A percentile compares a stretch with the other conserved stretches of the same genome.
Conservation (phyloP, 2,888 invertebrate species). For the Hymenopus coronatus region DNA sequence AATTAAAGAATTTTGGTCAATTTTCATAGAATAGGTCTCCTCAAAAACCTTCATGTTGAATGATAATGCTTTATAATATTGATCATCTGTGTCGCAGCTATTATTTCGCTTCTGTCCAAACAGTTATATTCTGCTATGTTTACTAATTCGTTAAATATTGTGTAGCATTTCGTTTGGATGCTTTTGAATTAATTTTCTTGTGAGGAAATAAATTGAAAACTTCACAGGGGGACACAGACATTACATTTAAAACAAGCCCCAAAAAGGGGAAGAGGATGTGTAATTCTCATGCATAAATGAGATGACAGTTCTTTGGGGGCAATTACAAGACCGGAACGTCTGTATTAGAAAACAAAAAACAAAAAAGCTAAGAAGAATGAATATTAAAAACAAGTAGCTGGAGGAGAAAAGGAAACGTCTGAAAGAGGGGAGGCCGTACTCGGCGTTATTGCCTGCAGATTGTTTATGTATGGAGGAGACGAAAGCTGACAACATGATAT, state of each 20-base stretch:
- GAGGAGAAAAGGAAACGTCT: background rate
- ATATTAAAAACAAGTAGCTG: background rate
- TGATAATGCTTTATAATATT: too few relatives aligned
- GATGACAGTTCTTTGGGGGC: background rate
- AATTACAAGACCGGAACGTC: background rate
- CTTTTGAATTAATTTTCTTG: background rate
- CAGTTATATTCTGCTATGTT: background rate
- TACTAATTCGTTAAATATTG: background rate
- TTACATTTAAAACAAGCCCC: background rate
- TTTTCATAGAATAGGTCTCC: too few relatives aligned
- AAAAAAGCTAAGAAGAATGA: background rate
- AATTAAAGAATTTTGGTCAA: too few relatives aligned
- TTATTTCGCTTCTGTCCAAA: too few relatives aligned
- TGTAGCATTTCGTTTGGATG: background rate
- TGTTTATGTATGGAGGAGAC: constrained; percentile 15
- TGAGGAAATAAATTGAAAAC: background rate
- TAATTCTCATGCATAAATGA: background rate
- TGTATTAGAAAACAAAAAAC: background rate
- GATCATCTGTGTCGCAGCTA: too few relatives aligned
- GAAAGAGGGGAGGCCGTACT: background rate
- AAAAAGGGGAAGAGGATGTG: background rate
- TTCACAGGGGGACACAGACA: background rate
- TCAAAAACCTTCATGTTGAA: too few relatives aligned
- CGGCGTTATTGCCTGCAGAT: constrained; percentile 2
- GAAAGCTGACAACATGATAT: constrained; percentile 27